These are phyloP conservation scores for Melanerpes aurifrons DNA, from an alignment of 2,113 vertebrate species.

Conservation along the genomic window DNA sequence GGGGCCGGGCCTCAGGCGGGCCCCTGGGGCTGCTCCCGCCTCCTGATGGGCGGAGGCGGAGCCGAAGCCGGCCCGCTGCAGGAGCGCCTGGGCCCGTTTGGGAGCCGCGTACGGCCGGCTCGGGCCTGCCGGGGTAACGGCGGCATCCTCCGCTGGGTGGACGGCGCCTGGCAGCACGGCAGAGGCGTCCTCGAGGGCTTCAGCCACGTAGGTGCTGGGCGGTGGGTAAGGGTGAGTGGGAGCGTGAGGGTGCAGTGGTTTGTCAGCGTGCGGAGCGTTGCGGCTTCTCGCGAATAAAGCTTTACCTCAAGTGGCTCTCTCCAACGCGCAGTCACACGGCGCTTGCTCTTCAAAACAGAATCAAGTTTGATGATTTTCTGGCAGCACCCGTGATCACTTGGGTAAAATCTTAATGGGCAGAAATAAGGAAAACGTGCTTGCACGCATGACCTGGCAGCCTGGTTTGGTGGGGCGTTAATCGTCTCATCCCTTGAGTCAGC, in stretches of 20 bases:
- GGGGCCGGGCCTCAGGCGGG: not conserved
- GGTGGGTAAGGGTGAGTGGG: not conserved
- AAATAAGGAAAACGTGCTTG: not conserved
- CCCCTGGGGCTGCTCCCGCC: not conserved
- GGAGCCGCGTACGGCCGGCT: not conserved
- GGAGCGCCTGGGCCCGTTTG: not conserved
- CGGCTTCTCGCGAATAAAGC: not conserved
- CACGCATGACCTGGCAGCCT: not conserved
- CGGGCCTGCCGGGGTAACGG: not conserved
- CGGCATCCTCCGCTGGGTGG: not conserved
- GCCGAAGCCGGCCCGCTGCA: not conserved
- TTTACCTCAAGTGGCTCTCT: too few species aligned
- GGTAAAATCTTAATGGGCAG: too few species aligned
- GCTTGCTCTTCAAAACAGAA: not conserved
- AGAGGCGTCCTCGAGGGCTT: not conserved
- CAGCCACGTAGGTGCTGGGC: not conserved
- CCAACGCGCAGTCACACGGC: not conserved
- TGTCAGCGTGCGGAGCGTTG: not conserved
- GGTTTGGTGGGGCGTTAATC: too few species aligned
- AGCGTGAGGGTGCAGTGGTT: rapidly evolving
- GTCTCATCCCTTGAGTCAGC: not conserved
- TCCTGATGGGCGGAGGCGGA: not conserved
- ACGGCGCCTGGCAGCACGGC: not conserved
- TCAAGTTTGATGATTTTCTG: not conserved
- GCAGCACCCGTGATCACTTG: rapidly evolving